A percentile compares a stretch with the other conserved stretches of the same genome.
Evolutionary conservation across 2,888 invertebrate genomes (phyloP).

Genomic region (Nasonovia ribisnigri): DNA sequence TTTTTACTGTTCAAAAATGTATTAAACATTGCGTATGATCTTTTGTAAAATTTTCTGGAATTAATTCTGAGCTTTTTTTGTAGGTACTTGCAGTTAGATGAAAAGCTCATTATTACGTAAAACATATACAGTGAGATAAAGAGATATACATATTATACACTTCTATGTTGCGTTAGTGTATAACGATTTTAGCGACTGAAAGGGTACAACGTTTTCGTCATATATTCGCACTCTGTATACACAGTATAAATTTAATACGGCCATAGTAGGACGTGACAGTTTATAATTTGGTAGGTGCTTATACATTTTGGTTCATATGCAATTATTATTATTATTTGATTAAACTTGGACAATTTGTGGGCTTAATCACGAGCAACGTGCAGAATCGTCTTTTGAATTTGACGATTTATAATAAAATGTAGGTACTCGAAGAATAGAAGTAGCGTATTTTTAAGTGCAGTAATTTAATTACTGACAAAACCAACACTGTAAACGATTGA

Average conservation of each 20-base stretch:
- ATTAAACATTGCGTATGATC: not conserved
- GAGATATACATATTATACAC: not conserved
- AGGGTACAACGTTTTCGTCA: not conserved
- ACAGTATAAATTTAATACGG: not conserved
- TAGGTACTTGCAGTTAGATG: not conserved
- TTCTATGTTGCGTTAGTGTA: not conserved
- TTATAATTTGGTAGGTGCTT: not conserved
- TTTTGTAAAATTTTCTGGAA: not conserved
- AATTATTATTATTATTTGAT: not conserved
- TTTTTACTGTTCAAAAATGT: not conserved
- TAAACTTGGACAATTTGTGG: not conserved
- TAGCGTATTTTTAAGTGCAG: not conserved
- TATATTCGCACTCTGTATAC: not conserved
- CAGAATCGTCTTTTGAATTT: not conserved
- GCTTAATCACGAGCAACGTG: not conserved
- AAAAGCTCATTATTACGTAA: not conserved
- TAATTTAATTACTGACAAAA: not conserved
- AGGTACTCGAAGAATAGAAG: not conserved
- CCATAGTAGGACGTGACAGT: not conserved
- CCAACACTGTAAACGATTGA: not conserved
- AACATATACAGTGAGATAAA: not conserved
- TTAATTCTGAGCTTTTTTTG: not conserved
- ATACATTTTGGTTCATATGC: not conserved
- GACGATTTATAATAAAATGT: not conserved
- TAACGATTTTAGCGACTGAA: not conserved